These are phyloP conservation scores for Nasonia vitripennis DNA, from an alignment of 1,140 invertebrate genomes.

Conservation along the genomic window DNA sequence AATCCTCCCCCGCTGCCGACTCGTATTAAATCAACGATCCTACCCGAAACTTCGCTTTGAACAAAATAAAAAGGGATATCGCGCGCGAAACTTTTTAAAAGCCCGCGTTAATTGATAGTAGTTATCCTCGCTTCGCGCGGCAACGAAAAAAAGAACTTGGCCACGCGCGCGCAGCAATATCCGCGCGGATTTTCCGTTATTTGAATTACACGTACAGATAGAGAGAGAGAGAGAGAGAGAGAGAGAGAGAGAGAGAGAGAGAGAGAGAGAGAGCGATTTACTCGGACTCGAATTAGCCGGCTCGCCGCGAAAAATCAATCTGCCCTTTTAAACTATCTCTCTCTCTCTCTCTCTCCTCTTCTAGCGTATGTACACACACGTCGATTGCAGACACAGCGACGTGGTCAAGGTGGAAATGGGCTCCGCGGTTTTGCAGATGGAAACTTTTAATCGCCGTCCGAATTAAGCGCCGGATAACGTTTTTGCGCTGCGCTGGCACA, in stretches of 20 bases:
- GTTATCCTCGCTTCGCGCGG: background rate
- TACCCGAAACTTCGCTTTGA: background rate
- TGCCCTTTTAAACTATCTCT: conserved; percentile 55
- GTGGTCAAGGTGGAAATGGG: conserved; percentile 54
- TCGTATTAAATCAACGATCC: conserved; percentile 26
- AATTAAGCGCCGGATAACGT: conserved; percentile 37
- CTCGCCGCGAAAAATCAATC: conserved; percentile 71
- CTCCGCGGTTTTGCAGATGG: conserved; percentile 50
- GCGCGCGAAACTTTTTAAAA: conserved; percentile 11
- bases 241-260: too few species aligned
- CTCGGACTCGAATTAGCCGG: conserved; percentile 54
- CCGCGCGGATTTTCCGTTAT: conserved; percentile 45
- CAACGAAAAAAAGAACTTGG: conserved; percentile 13
- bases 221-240: too few species aligned
- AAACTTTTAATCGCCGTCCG: conserved; percentile 52
- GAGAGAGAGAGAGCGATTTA: conserved; percentile 55
- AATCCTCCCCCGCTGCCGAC: background rate
- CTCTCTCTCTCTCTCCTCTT: background rate
- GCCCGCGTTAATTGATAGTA: conserved; percentile 33
- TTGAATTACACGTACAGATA: conserved; percentile 52
- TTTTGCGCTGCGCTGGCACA: background rate
- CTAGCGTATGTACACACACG: conserved; percentile 29
- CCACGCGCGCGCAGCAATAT: conserved; percentile 30
- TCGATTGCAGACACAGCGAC: conserved; percentile 46
- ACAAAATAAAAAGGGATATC: background rate